Conservation (phyloP, 2,797 vertebrate genomes). For the Balearica regulorum region DNA sequence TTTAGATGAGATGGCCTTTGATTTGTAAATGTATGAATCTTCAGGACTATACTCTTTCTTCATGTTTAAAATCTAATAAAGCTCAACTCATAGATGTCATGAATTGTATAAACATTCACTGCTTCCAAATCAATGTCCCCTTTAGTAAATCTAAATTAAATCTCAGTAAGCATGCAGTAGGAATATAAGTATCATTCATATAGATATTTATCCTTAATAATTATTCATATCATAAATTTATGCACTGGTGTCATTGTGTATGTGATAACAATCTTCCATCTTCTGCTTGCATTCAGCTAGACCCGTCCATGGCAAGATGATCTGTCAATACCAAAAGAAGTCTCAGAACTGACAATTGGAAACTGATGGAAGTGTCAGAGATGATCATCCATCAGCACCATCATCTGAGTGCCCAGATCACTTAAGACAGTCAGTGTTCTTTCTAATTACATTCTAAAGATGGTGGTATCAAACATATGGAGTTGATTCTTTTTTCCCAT, state of each 20-base stretch:
- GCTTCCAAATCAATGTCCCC: background rate
- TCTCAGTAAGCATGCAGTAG: background rate
- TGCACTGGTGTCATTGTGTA: background rate
- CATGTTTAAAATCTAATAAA: constrained; percentile 18
- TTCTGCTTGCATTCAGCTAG: background rate
- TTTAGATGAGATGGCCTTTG: background rate
- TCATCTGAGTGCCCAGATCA: background rate
- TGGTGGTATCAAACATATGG: background rate
- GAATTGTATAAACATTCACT: background rate
- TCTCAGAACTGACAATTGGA: background rate
- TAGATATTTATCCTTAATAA: background rate
- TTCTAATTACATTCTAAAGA: background rate
- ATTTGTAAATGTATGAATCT: background rate
- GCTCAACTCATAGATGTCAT: background rate
- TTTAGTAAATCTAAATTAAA: constrained; percentile 39
- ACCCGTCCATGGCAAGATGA: background rate
- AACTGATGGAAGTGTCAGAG: background rate
- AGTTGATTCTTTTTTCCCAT: background rate
- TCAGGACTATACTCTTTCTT: background rate
- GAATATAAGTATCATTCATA: background rate
- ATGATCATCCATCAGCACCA: background rate
- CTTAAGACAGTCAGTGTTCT: background rate
- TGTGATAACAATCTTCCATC: background rate
- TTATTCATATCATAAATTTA: background rate
- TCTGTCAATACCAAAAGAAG: background rate